Conservation (phyloP, 2,888 invertebrate species). For the Venusia cambrica region DNA sequence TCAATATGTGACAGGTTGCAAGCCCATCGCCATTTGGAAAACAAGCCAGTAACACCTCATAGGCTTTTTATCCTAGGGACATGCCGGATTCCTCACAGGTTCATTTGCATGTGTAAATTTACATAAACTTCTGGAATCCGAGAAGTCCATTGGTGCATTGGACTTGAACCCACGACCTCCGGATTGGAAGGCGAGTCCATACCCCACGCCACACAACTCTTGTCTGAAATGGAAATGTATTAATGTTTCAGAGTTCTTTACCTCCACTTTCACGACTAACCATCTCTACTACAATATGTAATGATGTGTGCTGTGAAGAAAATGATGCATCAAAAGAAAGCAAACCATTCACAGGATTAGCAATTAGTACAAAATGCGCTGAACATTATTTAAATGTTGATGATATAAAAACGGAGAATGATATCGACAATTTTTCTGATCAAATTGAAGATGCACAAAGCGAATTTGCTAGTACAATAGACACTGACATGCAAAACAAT, state of each 20-base stretch:
- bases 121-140: no score
- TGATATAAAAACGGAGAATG: conserved; percentile 8
- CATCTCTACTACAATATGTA: neutral
- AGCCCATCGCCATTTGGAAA: no score
- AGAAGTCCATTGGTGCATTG: no score
- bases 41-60: no score
- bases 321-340: neutral
- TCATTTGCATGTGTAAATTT: no score
- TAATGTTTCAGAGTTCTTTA: neutral
- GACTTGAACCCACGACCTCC: no score
- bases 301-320: conserved; percentile 9
- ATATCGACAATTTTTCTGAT: conserved; percentile 1
- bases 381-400: neutral
- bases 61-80: no score
- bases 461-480: neutral
- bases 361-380: neutral
- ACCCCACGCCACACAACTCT: no score
- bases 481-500: neutral
- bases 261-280: conserved; percentile 2
- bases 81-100: no score
- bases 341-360: neutral
- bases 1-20: no score
- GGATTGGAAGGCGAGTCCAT: no score
- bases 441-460: conserved; percentile 1
- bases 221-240: neutral